These are phyloP conservation scores for Thunnus albacares DNA, from an alignment of 2,797 vertebrate genomes.

Conservation along the genomic window DNA sequence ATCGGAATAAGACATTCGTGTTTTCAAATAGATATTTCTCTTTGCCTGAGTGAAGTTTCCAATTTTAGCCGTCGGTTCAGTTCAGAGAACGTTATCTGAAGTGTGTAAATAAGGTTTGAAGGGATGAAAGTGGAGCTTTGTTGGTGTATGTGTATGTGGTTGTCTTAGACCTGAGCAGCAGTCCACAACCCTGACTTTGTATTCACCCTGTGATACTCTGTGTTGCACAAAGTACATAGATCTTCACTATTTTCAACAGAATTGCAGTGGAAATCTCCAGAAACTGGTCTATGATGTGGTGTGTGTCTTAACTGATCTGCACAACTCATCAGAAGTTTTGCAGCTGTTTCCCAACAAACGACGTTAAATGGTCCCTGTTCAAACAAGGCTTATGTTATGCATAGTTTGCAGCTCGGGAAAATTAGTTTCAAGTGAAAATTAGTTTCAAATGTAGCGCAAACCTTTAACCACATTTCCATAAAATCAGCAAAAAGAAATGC, in stretches of 20 bases:
- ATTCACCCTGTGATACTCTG: no score
- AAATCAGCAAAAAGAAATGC: no score
- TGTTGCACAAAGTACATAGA: neutral
- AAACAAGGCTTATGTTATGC: no score
- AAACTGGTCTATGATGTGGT: no score
- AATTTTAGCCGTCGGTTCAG: slow-evolving; percentile 56
- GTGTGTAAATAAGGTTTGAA: slow-evolving; percentile 52
- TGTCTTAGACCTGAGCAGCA: slow-evolving; percentile 25
- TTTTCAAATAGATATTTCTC: slow-evolving; percentile 59
- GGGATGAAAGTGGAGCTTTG: slow-evolving; percentile 35
- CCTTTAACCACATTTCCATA: no score
- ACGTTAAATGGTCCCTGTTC: no score
- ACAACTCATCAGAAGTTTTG: no score
- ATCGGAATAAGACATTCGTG: slow-evolving; percentile 54
- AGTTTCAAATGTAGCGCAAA: no score
- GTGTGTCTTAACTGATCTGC: no score
- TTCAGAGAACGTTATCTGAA: slow-evolving; percentile 54
- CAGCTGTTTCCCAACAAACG: no score
- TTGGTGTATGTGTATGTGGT: neutral
- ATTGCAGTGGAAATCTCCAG: neutral
- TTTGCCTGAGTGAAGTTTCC: slow-evolving; percentile 50
- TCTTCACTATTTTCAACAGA: neutral
- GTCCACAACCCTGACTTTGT: slow-evolving; percentile 7
- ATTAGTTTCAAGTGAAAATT: no score
- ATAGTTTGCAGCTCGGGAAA: no score